Evolutionary conservation across 1,140 invertebrate species (phyloP).

Genomic region (Limonius californicus): DNA sequence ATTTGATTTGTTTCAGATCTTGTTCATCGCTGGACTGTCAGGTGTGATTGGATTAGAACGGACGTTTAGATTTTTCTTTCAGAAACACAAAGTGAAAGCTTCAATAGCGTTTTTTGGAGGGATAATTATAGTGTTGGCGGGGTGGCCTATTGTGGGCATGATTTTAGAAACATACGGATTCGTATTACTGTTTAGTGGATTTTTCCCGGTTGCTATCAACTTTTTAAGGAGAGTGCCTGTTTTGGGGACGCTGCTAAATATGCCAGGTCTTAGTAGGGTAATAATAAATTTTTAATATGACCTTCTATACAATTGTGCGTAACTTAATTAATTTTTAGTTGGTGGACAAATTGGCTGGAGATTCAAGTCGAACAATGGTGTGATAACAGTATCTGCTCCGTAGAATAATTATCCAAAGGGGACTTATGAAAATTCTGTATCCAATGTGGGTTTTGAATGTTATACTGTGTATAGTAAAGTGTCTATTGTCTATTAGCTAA

Average conservation of each 20-base stretch:
- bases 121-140: slow-evolving; percentile 89
- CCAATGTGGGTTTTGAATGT: too few relatives aligned
- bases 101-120: slow-evolving; percentile 92
- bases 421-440: too few relatives aligned
- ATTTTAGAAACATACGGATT: slow-evolving; percentile 90
- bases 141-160: slow-evolving; percentile 96
- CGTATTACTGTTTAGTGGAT: slow-evolving; percentile 71
- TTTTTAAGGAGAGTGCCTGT: slow-evolving; percentile 64
- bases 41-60: slow-evolving; percentile 95
- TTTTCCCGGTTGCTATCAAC: slow-evolving; percentile 12
- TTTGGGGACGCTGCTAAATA: slow-evolving; percentile 67
- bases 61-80: slow-evolving; percentile 98
- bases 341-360: slow-evolving; percentile 58
- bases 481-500: too few relatives aligned
- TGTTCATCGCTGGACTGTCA: slow-evolving; percentile 92
- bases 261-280: slow-evolving; percentile 66
- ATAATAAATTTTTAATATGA: slow-evolving; percentile 11
- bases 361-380: slow-evolving; percentile 60
- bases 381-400: slow-evolving; percentile 40
- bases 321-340: slow-evolving; percentile 43
- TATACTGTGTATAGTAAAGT: too few relatives aligned
- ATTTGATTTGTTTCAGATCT: slow-evolving; percentile 66
- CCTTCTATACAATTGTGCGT: too few relatives aligned
- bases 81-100: slow-evolving; percentile 93
- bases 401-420: too few relatives aligned